These are phyloP conservation scores for Eupithecia centaureata DNA, from an alignment of 2,888 invertebrate genomes.

Conservation along the genomic window DNA sequence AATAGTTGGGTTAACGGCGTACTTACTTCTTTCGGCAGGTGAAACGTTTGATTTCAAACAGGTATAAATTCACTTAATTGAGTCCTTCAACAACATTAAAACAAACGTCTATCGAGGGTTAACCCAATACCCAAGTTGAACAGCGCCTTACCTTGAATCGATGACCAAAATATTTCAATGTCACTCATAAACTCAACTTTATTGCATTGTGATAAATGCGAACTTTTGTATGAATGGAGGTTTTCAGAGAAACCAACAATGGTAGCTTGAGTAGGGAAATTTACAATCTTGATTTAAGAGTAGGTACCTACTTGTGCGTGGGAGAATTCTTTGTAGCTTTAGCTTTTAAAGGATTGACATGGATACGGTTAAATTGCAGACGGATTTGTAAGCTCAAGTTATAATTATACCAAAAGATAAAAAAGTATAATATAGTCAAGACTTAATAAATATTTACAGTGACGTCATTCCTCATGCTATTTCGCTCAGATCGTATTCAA, in stretches of 20 bases:
- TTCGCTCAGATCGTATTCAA: no score
- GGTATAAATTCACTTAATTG: not conserved
- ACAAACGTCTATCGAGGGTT: not conserved
- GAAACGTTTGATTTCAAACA: not conserved
- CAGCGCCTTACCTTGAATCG: constrained; percentile 25
- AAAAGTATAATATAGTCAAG: no score
- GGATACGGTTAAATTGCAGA: not conserved
- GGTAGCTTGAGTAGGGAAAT: constrained; percentile 24
- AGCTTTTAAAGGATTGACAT: not conserved
- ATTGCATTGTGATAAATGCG: constrained; percentile 31
- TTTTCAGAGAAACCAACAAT: constrained; percentile 7
- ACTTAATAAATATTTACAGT: no score
- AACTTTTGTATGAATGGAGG: constrained; percentile 19
- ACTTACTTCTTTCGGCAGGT: not conserved
- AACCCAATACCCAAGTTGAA: not conserved
- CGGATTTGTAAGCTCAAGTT: no score
- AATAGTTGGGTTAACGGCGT: no score
- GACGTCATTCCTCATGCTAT: no score
- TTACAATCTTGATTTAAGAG: constrained; percentile 33
- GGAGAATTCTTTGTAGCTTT: constrained; percentile 1
- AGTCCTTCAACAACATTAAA: not conserved
- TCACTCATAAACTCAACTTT: constrained; percentile 35
- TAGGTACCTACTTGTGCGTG: constrained; percentile 13
- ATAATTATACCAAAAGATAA: no score
- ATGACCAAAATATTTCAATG: constrained; percentile 30